Base-by-base conservation (phyloP, 2,888 invertebrate species). In the Gnatocerus cornutus region DNA sequence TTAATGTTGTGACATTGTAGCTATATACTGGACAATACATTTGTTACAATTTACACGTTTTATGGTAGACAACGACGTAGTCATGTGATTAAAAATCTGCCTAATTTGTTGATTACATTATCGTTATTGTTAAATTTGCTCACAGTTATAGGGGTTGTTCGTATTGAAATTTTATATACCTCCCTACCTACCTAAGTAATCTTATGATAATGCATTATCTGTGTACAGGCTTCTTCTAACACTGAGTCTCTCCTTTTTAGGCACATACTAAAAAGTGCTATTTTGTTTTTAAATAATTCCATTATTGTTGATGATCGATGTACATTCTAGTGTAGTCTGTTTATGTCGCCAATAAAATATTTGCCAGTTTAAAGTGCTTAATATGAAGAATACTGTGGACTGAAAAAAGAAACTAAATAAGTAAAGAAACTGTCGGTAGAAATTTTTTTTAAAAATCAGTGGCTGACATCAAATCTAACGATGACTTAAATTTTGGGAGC, bases 1-100 rank as follows among this genome's bases (percentile, higher is more conserved):
- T 68, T 65, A 74, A 72, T 74, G 74, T 74, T 69, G 71, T 73
- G 69, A 66, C 48, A 70, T 71, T 71, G 65, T 73, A 74, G 71
- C 61, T 67, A 70, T 73, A 71, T 76, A 76, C 66, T 71, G 71
- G 76, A 76, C 75, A 76, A 76, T 76, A 75, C 73, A 72, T 74
- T 74, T 66, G 71, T 74, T 72, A 74, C 67, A 63, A 64, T 70
- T 74, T 65, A 71, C 63, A 65, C 68, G 52, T 58, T 65, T 67
- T 46, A 65, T 74, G 55, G 65, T 76, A 74, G 71, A 75, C 74
- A 76, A 76, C 76, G 74, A 76, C 68, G 69, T 74, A 73, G 72
- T 69, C 69, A 62, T 71, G 74, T 76, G 74, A 74, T 74, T 73
- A 69, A 71, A 71, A 69, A 64, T 66, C 14, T 71, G 71, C 71